Evolutionary conservation across 2,797 vertebrate species (phyloP), one percentile per base, ranked within the genome.

Genomic region (Rhinoraja longicauda): DNA sequence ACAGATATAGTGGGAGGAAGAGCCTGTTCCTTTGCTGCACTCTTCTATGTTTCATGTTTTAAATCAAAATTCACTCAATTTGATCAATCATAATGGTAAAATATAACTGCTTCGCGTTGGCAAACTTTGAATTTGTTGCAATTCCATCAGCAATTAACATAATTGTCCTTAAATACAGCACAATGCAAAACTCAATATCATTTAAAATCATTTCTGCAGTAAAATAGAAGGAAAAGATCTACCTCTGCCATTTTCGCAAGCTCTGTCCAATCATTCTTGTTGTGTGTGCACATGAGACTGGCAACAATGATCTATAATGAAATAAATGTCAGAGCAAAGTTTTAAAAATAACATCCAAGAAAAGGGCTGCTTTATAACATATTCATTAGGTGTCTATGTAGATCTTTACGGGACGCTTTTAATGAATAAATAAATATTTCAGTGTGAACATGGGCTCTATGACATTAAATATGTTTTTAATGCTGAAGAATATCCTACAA

Each of bases 231-330:
- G 10, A 53, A 53, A 92, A 53, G 4, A 92, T 70, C 96, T 96
- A 98, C 97, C 97, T 98, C 96, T 94, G 97, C 97, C 97, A 96
- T 97, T 95, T 96, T 96, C 93, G 97, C 96, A 95, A 98, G 97
- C 94, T 97, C 95, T 93, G 95, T 97, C 97, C 97, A 98, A 95
- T 98, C 97, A 10, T 95, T 95, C 94, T 95, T 97, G 95, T 94
- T 97, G 93, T 97, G 97, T 95, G 95, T 96, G 95, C 97, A 97
- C 97, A 98, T 98, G 95, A 98, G 97, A 94, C 97, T 98, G 93
- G 97, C 97, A 94, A 98, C 97, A 94, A 98, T 90, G 94, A 98
- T 95, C 97, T 97, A 53, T 15, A 13, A 45, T 45, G n/a, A n/a
- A 45, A 45, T 72, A 70, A 45, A 32, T 72, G 39, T 72, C 15